A percentile compares a stretch with the other conserved stretches of the same genome.
Conservation (phyloP, 2,797 vertebrate genomes). For the Dendrocincla fuliginosa region DNA sequence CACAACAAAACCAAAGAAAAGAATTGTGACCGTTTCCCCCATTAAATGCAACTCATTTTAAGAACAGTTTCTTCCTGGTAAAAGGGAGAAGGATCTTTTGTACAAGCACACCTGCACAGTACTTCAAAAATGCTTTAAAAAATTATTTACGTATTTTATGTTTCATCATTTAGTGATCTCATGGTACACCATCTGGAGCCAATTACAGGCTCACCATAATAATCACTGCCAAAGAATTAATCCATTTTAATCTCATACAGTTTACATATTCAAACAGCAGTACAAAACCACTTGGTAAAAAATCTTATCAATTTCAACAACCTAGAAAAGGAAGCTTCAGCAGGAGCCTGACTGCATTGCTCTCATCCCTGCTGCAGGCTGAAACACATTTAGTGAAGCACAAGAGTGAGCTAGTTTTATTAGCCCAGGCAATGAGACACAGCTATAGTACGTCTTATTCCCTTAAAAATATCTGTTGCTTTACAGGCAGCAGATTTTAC, state of each 20-base stretch:
- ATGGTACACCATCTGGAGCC: background rate
- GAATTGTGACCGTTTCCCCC: background rate
- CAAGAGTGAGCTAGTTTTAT: background rate
- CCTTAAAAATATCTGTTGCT: background rate
- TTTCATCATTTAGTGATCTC: background rate
- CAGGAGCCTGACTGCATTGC: background rate
- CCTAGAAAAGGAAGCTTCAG: background rate
- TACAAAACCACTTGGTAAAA: background rate
- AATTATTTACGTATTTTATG: background rate
- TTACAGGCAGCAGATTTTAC: background rate
- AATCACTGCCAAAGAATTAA: background rate
- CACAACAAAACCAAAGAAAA: background rate
- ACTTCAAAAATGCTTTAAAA: background rate
- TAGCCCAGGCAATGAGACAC: background rate
- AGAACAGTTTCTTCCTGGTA: background rate
- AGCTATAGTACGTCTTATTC: background rate
- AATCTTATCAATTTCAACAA: background rate
- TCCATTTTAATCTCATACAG: background rate
- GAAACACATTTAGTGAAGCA: background rate
- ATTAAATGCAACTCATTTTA: background rate
- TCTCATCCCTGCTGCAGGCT: background rate
- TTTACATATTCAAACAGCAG: slow-evolving; percentile 6
- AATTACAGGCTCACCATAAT: background rate
- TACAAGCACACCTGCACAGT: background rate
- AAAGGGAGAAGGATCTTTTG: background rate